These are phyloP conservation scores for Caenorhabditis inopinata DNA, from an alignment of 1,140 invertebrate genomes.

Conservation along the genomic window DNA sequence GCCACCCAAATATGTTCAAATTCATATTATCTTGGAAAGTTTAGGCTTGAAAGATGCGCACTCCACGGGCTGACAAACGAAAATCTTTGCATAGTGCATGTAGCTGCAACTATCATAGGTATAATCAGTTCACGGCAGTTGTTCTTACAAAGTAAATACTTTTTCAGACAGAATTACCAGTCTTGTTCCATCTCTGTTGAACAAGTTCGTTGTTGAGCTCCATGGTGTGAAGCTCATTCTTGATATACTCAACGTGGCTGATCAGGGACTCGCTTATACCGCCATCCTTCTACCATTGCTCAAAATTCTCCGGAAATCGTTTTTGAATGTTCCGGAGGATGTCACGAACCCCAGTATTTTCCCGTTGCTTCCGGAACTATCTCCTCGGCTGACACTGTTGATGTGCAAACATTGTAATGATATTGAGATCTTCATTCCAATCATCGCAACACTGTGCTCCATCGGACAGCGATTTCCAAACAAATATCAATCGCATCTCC, in stretches of 20 bases:
- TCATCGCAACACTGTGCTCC: background rate
- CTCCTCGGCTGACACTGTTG: background rate
- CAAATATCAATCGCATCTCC: background rate
- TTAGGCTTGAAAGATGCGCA: background rate
- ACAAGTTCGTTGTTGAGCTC: background rate
- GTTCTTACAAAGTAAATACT: background rate
- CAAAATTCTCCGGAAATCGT: background rate
- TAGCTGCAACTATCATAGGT: background rate
- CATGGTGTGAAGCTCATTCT: background rate
- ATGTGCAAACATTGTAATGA: background rate
- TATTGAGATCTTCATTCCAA: background rate
- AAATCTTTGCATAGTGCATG: background rate
- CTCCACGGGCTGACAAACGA: background rate
- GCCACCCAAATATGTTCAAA: no score
- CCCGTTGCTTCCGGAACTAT: background rate
- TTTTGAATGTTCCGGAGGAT: background rate
- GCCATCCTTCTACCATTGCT: background rate
- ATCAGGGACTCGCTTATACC: background rate
- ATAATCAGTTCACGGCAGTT: background rate
- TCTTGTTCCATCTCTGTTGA: background rate
- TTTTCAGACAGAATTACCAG: background rate
- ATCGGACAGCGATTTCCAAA: background rate
- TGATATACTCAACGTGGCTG: background rate
- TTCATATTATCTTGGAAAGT: no score
- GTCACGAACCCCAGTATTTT: background rate